Conservation (phyloP, 2,888 invertebrate genomes). For the Caenorhabditis panamensis region DNA sequence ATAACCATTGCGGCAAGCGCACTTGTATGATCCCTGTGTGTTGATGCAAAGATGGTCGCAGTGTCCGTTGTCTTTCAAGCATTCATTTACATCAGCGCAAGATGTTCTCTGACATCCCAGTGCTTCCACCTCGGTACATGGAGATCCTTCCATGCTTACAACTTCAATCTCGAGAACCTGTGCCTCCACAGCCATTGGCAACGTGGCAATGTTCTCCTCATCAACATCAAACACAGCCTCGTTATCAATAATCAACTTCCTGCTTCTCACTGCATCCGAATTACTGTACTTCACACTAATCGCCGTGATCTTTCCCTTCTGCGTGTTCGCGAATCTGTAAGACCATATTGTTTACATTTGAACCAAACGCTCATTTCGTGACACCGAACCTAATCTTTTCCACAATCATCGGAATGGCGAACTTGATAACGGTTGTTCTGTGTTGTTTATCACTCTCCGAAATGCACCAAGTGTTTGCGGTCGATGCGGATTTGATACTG, state of each 20-base stretch:
- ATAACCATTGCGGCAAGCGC: constrained; percentile 86
- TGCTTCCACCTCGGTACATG: constrained; percentile 73
- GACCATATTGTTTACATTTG: neutral
- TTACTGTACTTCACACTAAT: constrained; percentile 69
- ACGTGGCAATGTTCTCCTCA: constrained; percentile 43
- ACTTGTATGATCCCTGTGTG: constrained; percentile 86
- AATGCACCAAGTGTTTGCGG: constrained; percentile 15
- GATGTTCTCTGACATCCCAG: constrained; percentile 68
- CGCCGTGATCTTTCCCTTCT: constrained; percentile 62
- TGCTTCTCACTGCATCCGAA: constrained; percentile 17
- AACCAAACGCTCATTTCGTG: constrained; percentile 7
- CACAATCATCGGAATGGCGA: constrained; percentile 64
- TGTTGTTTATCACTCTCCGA: constrained; percentile 15
- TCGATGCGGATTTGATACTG: constrained; percentile 1
- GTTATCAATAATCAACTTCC: constrained; percentile 54
- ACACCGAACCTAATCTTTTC: constrained; percentile 63
- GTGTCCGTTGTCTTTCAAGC: constrained; percentile 79
- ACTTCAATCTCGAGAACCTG: constrained; percentile 66
- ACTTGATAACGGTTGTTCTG: constrained; percentile 52
- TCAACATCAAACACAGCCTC: constrained; percentile 43
- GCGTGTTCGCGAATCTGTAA: constrained; percentile 65
- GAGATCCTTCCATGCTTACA: constrained; percentile 68
- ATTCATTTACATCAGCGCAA: constrained; percentile 80
- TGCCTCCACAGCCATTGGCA: constrained; percentile 69
- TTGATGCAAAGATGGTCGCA: constrained; percentile 81